phyloP scores from a whole-genome alignment of 2,113 vertebrate species.

The Octodon degus region DNA sequence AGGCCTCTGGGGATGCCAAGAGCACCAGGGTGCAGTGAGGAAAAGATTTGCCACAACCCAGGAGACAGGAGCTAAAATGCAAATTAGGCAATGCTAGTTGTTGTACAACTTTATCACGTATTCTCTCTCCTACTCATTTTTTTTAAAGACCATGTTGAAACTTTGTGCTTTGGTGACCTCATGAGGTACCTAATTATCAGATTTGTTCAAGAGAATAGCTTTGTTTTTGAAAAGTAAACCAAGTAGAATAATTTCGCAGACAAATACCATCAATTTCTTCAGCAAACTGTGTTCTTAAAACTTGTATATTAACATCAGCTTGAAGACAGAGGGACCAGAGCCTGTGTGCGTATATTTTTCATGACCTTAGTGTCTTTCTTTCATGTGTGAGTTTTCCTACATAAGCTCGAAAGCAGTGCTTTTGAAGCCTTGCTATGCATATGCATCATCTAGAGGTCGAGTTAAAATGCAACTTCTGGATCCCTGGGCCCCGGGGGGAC shows the following conservation, averaged over 20 bases:
- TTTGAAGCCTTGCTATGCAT: background rate
- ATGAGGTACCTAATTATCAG: slow-evolving; percentile 4
- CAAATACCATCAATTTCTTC: background rate
- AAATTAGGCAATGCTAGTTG: background rate
- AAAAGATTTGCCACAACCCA: background rate
- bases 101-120: background rate
- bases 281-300: slow-evolving; percentile 32
- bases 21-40: background rate
- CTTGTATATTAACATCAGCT: background rate
- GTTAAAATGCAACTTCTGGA: background rate
- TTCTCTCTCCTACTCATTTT: background rate
- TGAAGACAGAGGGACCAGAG: background rate
- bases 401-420: background rate
- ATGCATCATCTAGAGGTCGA: background rate
- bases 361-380: background rate
- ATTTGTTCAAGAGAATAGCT: slow-evolving; percentile 24
- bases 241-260: slow-evolving; percentile 41
- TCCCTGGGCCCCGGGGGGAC: background rate
- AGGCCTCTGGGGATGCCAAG: background rate
- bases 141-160: slow-evolving; percentile 14
- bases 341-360: background rate
- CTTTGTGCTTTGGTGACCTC: background rate
- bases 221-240: slow-evolving; percentile 41
- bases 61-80: background rate
- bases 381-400: background rate